Conservation (phyloP, 2,888 invertebrate species). For the Lucinisca nassula region DNA sequence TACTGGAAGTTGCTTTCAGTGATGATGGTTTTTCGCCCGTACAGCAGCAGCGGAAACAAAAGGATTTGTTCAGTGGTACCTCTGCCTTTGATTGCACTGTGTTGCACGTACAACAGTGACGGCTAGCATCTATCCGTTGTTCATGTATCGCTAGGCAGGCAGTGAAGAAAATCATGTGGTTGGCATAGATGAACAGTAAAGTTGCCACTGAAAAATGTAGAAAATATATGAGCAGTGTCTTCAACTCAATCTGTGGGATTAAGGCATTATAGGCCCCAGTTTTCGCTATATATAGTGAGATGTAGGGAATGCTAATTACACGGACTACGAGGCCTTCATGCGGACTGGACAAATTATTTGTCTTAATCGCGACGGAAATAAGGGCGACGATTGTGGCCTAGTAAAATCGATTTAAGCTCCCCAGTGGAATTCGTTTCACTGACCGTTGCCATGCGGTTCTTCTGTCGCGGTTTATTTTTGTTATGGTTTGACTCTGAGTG, state of each 20-base stretch:
- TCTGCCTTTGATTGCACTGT: slow-evolving; percentile 43
- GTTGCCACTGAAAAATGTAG: slow-evolving; percentile 59
- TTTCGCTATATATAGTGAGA: too few relatives aligned
- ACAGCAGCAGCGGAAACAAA: slow-evolving; percentile 54
- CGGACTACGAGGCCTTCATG: too few relatives aligned
- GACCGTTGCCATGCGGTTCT: too few relatives aligned
- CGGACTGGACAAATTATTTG: too few relatives aligned
- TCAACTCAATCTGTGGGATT: neutral
- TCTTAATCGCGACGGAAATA: too few relatives aligned
- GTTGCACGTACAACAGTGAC: slow-evolving; percentile 52
- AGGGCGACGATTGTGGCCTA: too few relatives aligned
- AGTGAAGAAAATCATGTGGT: slow-evolving; percentile 51
- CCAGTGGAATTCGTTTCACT: too few relatives aligned
- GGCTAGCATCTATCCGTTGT: slow-evolving; percentile 50
- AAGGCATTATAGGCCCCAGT: neutral
- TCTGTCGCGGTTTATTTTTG: too few relatives aligned
- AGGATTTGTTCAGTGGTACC: slow-evolving; percentile 21
- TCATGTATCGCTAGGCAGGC: slow-evolving; percentile 48
- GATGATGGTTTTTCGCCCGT: slow-evolving; percentile 38
- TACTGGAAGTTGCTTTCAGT: slow-evolving; percentile 40
- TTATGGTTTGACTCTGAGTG: too few relatives aligned
- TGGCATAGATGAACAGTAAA: slow-evolving; percentile 46
- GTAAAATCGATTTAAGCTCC: too few relatives aligned
- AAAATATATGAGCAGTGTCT: neutral
- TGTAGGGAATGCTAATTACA: too few relatives aligned